Percentiles rank a stretch among this genome's conserved stretches.
Conservation (phyloP, 2,888 invertebrate genomes). For the Plebejus argus region DNA sequence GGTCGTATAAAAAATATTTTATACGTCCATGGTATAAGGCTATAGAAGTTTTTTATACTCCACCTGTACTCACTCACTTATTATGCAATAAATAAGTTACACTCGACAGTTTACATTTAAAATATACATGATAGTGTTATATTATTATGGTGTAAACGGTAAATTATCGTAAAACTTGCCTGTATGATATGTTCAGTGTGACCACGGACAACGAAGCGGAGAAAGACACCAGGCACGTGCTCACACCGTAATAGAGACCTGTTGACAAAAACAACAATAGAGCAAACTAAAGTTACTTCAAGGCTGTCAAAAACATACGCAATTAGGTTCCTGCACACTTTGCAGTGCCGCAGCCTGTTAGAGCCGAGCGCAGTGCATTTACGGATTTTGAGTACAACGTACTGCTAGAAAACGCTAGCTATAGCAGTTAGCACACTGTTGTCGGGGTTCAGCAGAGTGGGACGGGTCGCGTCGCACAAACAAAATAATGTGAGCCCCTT, state of each 20-base stretch:
- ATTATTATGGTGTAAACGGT: neutral
- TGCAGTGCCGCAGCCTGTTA: neutral
- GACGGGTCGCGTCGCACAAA: no score
- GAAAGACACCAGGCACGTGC: slow-evolving; percentile 90
- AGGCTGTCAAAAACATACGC: neutral
- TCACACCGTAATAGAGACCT: slow-evolving; percentile 92
- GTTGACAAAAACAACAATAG: slow-evolving; percentile 50
- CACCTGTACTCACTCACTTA: no score
- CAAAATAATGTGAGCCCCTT: no score
- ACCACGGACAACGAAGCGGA: slow-evolving; percentile 91
- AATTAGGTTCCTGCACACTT: neutral
- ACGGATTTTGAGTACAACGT: no score
- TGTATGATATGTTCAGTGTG: slow-evolving; percentile 91
- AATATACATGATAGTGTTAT: no score
- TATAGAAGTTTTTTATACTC: no score
- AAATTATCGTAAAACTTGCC: slow-evolving; percentile 58
- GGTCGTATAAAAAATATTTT: no score
- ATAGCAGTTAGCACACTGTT: neutral
- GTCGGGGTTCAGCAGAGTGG: neutral
- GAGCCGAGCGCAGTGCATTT: neutral
- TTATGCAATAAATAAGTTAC: no score
- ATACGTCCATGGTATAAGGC: no score
- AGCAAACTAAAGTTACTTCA: slow-evolving; percentile 20
- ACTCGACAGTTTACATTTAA: no score
- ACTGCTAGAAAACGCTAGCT: no score